Evolutionary conservation across 1,140 invertebrate species (phyloP).

Genomic region (Lepidotrigona ventralis): DNA sequence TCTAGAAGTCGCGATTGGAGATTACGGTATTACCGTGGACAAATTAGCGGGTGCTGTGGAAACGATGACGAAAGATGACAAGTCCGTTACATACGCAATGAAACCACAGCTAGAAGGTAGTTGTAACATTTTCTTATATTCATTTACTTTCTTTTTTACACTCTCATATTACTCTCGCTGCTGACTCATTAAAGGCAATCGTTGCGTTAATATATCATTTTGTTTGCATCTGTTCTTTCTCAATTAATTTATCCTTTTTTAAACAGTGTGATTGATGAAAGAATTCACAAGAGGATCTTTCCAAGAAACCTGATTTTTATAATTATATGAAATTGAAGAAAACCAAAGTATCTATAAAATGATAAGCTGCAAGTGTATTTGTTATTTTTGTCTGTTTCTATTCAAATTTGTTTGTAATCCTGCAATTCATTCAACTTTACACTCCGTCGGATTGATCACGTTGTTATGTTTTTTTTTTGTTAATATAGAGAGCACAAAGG

Average conservation of each 20-base stretch:
- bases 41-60: slow-evolving; percentile 82
- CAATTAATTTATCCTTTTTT: not conserved
- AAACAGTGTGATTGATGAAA: not conserved
- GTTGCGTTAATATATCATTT: not conserved
- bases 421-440: not conserved
- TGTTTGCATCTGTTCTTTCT: not conserved
- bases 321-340: not conserved
- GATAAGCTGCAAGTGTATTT: not conserved
- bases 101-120: slow-evolving; percentile 14
- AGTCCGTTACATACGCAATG: slow-evolving; percentile 48
- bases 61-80: slow-evolving; percentile 77
- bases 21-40: slow-evolving; percentile 84
- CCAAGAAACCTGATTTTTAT: not conserved
- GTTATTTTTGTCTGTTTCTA: not conserved
- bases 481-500: slow-evolving; percentile 5
- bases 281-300: not conserved
- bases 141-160: not conserved
- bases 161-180: not conserved
- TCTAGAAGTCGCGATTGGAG: slow-evolving; percentile 89
- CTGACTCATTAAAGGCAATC: not conserved
- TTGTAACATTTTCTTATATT: not conserved
- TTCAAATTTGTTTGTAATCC: not conserved
- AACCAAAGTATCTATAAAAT: not conserved
- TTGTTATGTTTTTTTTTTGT: not conserved
- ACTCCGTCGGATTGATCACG: too few relatives aligned